These are phyloP conservation scores for Minunthozetes semirufus DNA, from an alignment of 2,888 invertebrate genomes.

Conservation along the genomic window DNA sequence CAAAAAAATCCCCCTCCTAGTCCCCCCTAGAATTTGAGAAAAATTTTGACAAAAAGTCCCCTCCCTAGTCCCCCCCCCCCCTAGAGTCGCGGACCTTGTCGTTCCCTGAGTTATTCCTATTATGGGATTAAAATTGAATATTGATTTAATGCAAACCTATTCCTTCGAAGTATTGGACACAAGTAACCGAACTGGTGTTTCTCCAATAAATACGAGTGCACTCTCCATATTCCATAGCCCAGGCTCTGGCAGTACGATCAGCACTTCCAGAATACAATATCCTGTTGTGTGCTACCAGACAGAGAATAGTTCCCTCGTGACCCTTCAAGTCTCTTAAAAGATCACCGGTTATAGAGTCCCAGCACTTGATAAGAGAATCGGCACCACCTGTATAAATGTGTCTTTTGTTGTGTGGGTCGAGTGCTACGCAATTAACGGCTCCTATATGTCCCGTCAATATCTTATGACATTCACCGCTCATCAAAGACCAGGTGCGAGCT, in stretches of 20 bases:
- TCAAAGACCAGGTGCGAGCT: conserved; percentile 52
- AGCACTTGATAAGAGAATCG: conserved; percentile 50
- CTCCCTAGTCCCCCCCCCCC: too few relatives aligned
- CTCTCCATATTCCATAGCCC: conserved; percentile 54
- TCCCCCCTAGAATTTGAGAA: too few relatives aligned
- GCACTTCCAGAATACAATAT: conserved; percentile 53
- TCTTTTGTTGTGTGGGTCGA: conserved; percentile 48
- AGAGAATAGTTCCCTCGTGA: conserved; percentile 50
- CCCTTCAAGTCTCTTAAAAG: conserved; percentile 49
- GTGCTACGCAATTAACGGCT: conserved; percentile 52
- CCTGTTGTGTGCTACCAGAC: conserved; percentile 50
- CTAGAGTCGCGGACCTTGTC: too few relatives aligned
- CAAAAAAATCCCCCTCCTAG: too few relatives aligned
- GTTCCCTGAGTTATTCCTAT: too few relatives aligned
- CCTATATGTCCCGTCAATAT: conserved; percentile 50
- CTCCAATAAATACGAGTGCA: conserved; percentile 51
- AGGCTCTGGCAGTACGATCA: conserved; percentile 52
- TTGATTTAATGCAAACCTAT: conserved; percentile 48
- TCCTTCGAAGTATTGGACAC: conserved; percentile 50
- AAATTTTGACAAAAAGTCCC: too few relatives aligned
- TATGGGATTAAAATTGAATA: too few relatives aligned
- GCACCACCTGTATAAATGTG: conserved; percentile 51
- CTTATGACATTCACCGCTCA: conserved; percentile 49
- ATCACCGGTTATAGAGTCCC: conserved; percentile 50
- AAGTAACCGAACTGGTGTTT: conserved; percentile 51